A percentile compares a stretch with the other conserved stretches of the same genome.
Conservation (phyloP, 2,888 invertebrate genomes). For the Tridacna gigas region DNA sequence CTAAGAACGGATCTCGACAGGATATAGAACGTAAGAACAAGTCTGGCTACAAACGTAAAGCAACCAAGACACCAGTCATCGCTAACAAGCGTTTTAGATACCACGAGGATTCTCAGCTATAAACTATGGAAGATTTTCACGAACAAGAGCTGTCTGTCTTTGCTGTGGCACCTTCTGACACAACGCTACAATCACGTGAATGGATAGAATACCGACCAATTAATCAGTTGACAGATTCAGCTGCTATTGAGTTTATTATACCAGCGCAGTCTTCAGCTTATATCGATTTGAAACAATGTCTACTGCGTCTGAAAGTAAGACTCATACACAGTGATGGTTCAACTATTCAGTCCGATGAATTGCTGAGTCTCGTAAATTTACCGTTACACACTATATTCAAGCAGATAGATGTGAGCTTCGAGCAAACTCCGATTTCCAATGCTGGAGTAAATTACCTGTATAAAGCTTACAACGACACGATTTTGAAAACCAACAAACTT, state of each 20-base stretch:
- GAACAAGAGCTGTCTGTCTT: constrained; percentile 36
- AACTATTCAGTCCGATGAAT: neutral
- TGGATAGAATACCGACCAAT: constrained; percentile 49
- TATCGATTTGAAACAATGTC: constrained; percentile 50
- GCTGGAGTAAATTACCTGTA: constrained; percentile 57
- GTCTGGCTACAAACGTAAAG: constrained; percentile 14
- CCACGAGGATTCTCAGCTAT: neutral
- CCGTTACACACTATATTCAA: constrained; percentile 46
- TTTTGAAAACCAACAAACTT: constrained; percentile 40
- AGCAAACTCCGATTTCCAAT: constrained; percentile 36
- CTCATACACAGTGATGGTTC: constrained; percentile 23
- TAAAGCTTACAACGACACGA: constrained; percentile 62
- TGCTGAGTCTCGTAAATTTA: constrained; percentile 28
- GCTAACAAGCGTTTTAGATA: neutral
- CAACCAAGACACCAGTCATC: neutral
- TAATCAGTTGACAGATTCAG: constrained; percentile 36
- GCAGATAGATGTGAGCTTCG: constrained; percentile 48
- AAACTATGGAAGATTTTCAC: constrained; percentile 25
- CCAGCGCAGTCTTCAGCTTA: constrained; percentile 41
- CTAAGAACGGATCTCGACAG: neutral
- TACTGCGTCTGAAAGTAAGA: constrained; percentile 36
- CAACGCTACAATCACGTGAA: constrained; percentile 26
- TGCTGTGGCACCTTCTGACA: constrained; percentile 27
- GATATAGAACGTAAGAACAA: constrained; percentile 18
- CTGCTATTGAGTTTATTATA: constrained; percentile 48